These are phyloP conservation scores for Notarius quadriscutis DNA, from an alignment of 2,113 vertebrate species.

Conservation along the genomic window DNA sequence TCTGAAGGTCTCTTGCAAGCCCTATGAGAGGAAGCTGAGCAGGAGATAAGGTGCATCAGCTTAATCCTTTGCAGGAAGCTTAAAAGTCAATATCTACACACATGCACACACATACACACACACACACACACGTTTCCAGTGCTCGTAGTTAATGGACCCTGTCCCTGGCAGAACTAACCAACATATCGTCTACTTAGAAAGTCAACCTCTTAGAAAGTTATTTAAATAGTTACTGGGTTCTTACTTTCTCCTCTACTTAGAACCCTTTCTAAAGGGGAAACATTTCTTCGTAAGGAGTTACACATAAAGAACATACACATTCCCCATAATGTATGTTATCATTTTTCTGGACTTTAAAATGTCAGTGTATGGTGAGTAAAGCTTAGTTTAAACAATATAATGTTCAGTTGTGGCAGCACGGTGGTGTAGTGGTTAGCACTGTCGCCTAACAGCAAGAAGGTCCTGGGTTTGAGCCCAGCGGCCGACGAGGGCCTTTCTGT, in stretches of 20 bases:
- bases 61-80: conserved; percentile 67
- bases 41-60: conserved; percentile 68
- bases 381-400: not conserved
- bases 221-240: not conserved
- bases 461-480: no score
- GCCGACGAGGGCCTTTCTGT: no score
- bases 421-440: no score
- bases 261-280: not conserved
- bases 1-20: conserved; percentile 61
- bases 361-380: not conserved
- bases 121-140: not conserved
- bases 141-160: not conserved
- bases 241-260: not conserved
- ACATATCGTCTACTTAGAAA: not conserved
- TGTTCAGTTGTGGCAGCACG: not conserved
- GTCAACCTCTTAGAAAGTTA: not conserved
- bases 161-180: conserved; percentile 9
- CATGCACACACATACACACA: conserved; percentile 48
- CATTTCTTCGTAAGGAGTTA: no score
- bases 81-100: conserved; percentile 67
- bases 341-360: not conserved
- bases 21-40: conserved; percentile 62
- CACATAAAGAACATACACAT: not conserved
- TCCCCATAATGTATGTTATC: not conserved
- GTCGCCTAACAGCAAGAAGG: no score